phyloP scores from a whole-genome alignment of 2,888 invertebrate genomes.

The Pimpla rufipes region DNA sequence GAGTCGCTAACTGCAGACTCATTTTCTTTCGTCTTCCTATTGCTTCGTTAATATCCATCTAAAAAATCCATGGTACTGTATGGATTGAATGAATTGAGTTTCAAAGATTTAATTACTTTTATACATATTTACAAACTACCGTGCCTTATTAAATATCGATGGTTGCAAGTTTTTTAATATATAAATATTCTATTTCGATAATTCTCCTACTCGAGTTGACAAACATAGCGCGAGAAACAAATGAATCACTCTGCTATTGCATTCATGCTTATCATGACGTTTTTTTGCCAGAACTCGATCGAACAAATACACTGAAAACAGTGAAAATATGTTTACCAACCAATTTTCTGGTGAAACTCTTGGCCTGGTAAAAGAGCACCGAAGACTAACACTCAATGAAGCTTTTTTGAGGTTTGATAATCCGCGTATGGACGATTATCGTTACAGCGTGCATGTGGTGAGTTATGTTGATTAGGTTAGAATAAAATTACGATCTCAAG shows the following conservation, averaged over 20 bases:
- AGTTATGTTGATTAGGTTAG: constrained; percentile 2
- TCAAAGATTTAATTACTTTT: no score
- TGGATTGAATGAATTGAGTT: background rate
- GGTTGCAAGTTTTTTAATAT: background rate
- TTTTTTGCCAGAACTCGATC: background rate
- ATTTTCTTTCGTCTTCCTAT: no score
- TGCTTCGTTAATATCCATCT: no score
- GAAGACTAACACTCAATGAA: background rate
- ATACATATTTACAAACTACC: background rate
- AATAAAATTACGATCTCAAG: background rate
- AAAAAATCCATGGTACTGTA: no score
- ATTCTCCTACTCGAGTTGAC: constrained; percentile 1
- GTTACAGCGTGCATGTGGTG: background rate
- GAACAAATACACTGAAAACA: background rate
- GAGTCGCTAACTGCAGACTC: no score
- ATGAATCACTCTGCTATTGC: background rate
- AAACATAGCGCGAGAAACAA: background rate
- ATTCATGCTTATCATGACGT: no score
- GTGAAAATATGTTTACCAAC: constrained; percentile 6
- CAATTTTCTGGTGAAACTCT: constrained; percentile 1
- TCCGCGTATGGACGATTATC: background rate
- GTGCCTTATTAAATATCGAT: background rate
- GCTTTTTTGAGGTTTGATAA: background rate
- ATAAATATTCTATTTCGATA: background rate
- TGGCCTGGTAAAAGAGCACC: constrained; percentile 6